Evolutionary conservation across 2,888 invertebrate species (phyloP).

Genomic region (Hyposoter dolosus): DNA sequence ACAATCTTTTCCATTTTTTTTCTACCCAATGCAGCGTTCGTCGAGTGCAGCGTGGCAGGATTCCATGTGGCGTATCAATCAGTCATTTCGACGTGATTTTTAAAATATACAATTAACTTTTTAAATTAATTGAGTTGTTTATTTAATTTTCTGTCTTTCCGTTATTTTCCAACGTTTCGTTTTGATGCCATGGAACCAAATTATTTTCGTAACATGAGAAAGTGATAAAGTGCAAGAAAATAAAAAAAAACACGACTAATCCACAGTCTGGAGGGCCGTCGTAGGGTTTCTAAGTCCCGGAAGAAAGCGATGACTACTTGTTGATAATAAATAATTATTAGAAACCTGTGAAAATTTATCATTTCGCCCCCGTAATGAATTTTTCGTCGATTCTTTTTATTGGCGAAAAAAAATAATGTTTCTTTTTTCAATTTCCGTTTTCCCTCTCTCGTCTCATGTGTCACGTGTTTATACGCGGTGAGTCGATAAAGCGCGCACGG

Average conservation of each 20-base stretch:
- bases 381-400: neutral
- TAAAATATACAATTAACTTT: neutral
- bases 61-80: neutral
- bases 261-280: neutral
- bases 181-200: neutral
- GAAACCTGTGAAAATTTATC: neutral
- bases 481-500: constrained; percentile 63
- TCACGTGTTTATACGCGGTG: constrained; percentile 25
- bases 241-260: neutral
- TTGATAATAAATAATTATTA: neutral
- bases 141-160: neutral
- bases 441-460: neutral
- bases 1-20: constrained; percentile 15
- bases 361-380: neutral
- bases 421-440: neutral
- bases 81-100: neutral
- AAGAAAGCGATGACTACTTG: neutral
- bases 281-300: neutral
- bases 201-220: no score
- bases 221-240: neutral
- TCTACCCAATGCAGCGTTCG: neutral
- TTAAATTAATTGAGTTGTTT: neutral
- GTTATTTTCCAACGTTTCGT: neutral
- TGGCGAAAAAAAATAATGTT: neutral
- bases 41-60: neutral